Evolutionary conservation across 2,888 invertebrate species (phyloP), one percentile per base, ranked within the genome.

Genomic region (Lasioglossum zephyrum): DNA sequence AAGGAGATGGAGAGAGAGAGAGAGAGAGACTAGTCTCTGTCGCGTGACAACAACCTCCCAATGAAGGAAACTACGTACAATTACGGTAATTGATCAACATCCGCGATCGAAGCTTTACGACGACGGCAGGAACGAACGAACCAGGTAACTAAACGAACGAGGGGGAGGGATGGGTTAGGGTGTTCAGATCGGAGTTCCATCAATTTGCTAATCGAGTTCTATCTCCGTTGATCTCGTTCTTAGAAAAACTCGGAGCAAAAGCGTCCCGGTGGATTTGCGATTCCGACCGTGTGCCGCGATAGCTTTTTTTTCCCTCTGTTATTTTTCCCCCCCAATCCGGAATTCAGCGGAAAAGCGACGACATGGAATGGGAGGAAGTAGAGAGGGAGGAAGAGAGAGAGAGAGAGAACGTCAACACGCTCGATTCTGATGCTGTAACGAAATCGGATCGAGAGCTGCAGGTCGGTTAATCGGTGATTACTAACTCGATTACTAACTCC

Each of bases 51-150:
- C 53, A 77, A 81, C 53, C 82, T 77, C 57, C 76, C 76, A 77
- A 82, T 69, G 70, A 74, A 77, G 86, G 76, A 79, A 79, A 84
- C 73, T 83, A 88, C 73, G 73, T 49, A 49, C 89, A 85, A 88
- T 87, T 89, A 89, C 86, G 81, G 83, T 91, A 91, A 91, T 91
- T 90, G 89, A 91, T 88, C 90, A 87, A 89, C 89, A 89, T 90
- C 83, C 88, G 73, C 80, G 86, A 85, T 88, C 88, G 82, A 85
- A 87, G 84, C 70, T 72, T n/a, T 81, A 36, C 72, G 74, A 63
- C 73, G 78, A 53, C 73, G 44, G 60, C 73, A 22, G 18, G 66
- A 16, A n/a, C 66, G 66, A 31, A 31, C 60, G 60, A 26, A 26
- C 26, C 8, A 8, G 22, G 18, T 53, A 53, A 53, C 53, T 53